phyloP scores from a whole-genome alignment of 2,113 vertebrate species.

The Manacus vitellinus region DNA sequence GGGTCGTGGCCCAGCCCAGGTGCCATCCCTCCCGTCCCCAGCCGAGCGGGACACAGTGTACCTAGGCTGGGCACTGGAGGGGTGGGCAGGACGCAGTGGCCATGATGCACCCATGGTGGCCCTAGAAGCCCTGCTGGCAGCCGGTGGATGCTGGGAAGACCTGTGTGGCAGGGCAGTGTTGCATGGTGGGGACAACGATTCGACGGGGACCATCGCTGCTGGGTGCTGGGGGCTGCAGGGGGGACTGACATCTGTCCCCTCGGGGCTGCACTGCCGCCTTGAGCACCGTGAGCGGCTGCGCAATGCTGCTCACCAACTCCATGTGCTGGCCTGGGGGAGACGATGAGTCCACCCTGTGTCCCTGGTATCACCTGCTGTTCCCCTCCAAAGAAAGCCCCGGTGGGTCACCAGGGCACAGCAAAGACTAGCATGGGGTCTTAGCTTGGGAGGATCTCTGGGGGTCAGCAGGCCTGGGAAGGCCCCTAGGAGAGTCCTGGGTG shows the following conservation, averaged over 20 bases:
- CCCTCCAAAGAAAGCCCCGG: accelerated
- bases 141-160: conserved; percentile 75
- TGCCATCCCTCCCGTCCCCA: conserved; percentile 69
- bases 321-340: neutral
- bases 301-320: accelerated
- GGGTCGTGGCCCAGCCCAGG: conserved; percentile 62
- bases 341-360: accelerated
- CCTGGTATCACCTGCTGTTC: neutral
- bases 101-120: conserved; percentile 89
- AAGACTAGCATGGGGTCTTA: neutral
- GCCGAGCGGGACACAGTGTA: conserved; percentile 79
- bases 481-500: neutral
- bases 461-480: accelerated
- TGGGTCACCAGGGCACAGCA: neutral
- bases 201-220: neutral
- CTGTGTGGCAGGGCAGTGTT: conserved; percentile 71
- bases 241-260: neutral
- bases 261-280: neutral
- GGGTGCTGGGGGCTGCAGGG: neutral
- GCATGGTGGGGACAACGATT: conserved; percentile 47
- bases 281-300: neutral
- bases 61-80: conserved; percentile 76
- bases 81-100: conserved; percentile 82
- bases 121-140: conserved; percentile 78
- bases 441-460: neutral